Conservation (phyloP, 1,140 invertebrate genomes). For the Copidosoma floridanum region DNA sequence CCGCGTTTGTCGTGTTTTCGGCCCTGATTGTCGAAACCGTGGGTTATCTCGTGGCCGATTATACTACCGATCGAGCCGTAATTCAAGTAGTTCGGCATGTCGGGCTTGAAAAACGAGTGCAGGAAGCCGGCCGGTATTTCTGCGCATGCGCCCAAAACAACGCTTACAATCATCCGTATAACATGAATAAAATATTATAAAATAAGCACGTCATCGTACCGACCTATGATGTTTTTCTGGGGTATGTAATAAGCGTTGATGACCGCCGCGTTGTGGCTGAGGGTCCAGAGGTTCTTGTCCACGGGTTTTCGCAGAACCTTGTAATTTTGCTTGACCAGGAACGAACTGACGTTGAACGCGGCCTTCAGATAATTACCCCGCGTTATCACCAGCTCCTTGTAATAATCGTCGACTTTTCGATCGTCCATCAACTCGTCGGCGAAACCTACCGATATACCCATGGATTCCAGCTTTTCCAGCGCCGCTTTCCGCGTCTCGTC, state of each 20-base stretch:
- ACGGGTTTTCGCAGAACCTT: constrained; percentile 72
- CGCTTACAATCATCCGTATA: neutral
- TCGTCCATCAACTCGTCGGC: constrained; percentile 78
- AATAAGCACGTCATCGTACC: too few species aligned
- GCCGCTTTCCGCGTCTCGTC: constrained; percentile 69
- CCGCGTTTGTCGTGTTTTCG: constrained; percentile 68
- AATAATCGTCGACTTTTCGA: constrained; percentile 73
- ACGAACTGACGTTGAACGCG: constrained; percentile 71
- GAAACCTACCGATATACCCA: constrained; percentile 78
- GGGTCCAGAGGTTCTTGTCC: constrained; percentile 73
- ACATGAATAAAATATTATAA: neutral
- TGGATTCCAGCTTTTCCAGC: constrained; percentile 71
- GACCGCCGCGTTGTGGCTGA: constrained; percentile 62
- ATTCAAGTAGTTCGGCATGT: constrained; percentile 72
- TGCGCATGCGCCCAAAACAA: neutral
- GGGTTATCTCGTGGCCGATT: constrained; percentile 63
- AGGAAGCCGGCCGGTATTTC: constrained; percentile 68
- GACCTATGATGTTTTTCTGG: too few species aligned
- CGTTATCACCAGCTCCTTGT: constrained; percentile 69
- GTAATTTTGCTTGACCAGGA: constrained; percentile 75
- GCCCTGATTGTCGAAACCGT: constrained; percentile 64
- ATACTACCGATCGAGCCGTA: constrained; percentile 73
- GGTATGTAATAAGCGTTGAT: constrained; percentile 69
- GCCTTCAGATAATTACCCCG: constrained; percentile 70
- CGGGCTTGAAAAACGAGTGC: constrained; percentile 69